These are phyloP conservation scores for Elgaria multicarinata DNA, from an alignment of 2,113 vertebrate genomes.

Conservation along the genomic window DNA sequence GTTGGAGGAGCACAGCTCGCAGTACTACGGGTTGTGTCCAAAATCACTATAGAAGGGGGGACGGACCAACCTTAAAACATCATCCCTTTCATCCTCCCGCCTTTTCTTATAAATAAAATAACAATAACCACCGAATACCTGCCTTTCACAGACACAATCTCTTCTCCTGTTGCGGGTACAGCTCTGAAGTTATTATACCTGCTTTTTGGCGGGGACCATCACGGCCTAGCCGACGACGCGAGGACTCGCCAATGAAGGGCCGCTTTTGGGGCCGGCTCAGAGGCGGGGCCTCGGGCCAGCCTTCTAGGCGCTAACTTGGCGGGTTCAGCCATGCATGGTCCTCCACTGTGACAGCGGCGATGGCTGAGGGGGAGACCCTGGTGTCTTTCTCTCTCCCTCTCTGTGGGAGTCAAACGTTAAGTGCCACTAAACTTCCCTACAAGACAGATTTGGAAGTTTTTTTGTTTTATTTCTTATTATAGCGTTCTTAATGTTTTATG, in stretches of 20 bases:
- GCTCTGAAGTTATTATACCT: too few species aligned
- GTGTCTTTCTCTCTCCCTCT: conserved; percentile 39
- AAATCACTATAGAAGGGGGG: not conserved
- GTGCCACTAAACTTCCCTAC: conserved; percentile 5
- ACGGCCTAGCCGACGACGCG: not conserved
- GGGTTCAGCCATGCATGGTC: conserved; percentile 79
- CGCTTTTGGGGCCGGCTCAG: conserved; percentile 43
- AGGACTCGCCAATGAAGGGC: not conserved
- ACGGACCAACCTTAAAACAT: too few species aligned
- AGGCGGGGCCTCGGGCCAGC: conserved; percentile 77
- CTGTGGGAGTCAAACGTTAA: conserved; percentile 65
- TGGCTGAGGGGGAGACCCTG: conserved; percentile 79
- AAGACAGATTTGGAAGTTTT: not conserved
- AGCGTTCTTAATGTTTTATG: not conserved
- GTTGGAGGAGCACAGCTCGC: too few species aligned
- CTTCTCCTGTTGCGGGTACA: not conserved
- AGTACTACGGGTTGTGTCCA: too few species aligned
- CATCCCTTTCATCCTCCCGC: too few species aligned
- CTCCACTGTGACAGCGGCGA: conserved; percentile 81
- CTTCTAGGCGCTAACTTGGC: conserved; percentile 74
- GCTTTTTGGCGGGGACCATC: not conserved
- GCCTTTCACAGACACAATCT: not conserved
- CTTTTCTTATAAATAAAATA: too few species aligned
- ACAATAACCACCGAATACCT: not conserved
- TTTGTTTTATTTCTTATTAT: not conserved